These are phyloP conservation scores for Zosterops borbonicus DNA, from an alignment of 2,113 vertebrate genomes.

Conservation along the genomic window DNA sequence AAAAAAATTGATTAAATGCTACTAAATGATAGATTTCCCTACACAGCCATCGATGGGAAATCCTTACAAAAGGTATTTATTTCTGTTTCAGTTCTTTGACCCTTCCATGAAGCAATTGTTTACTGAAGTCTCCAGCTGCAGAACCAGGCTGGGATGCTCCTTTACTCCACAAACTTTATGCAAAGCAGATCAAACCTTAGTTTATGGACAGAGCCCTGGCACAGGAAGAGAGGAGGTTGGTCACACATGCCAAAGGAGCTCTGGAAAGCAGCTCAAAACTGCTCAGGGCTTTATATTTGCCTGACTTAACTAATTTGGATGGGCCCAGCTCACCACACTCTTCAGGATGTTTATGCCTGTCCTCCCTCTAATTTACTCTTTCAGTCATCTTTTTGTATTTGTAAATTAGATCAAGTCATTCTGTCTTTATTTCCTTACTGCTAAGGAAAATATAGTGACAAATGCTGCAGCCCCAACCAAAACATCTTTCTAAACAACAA, in stretches of 20 bases:
- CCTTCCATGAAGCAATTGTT: neutral
- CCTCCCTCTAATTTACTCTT: neutral
- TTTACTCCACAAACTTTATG: neutral
- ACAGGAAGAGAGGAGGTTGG: neutral
- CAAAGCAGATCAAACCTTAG: neutral
- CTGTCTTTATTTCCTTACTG: neutral
- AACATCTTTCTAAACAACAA: neutral
- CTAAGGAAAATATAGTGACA: neutral
- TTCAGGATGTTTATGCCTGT: neutral
- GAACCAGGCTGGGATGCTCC: neutral
- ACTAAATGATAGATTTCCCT: neutral
- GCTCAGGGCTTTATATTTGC: neutral
- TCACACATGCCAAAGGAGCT: neutral
- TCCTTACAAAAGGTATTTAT: neutral
- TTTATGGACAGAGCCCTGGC: neutral
- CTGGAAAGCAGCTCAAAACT: neutral
- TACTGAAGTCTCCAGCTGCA: neutral
- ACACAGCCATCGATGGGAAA: neutral
- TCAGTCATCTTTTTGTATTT: neutral
- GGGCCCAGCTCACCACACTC: neutral
- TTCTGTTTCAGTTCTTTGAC: neutral
- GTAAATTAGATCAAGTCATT: neutral
- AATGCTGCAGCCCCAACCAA: neutral
- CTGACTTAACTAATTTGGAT: neutral
- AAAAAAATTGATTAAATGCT: neutral